Base-by-base conservation (phyloP, 2,888 invertebrate genomes). In the Synergus laeviventris region DNA sequence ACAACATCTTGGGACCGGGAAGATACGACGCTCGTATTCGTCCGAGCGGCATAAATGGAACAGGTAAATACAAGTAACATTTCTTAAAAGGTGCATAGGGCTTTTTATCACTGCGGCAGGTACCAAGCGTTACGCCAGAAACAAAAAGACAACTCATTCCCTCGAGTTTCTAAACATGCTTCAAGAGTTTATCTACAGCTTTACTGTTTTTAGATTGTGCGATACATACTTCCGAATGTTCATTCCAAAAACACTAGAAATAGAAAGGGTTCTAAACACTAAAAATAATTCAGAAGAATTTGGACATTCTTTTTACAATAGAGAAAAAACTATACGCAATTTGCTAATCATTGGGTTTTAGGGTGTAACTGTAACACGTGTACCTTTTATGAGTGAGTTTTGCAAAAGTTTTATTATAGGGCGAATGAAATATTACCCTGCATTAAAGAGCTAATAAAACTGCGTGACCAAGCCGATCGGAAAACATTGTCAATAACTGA, bases 21-120 rank as follows among this genome's bases (percentile, higher is more conserved):
- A 94, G 96, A 85, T 98, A 98, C 93, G 98, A 98, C 92, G 97
- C 97, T 83, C 93, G 97, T 89, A 98, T 98, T 91, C 93, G 98
- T 90, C 98, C 98, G 75, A 97, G 97, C 76, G 98, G 98, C 86
- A 95, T 97, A 92, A 97, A 98, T 91, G 97, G 97, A 91, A 97
- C 97, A 94, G 97, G 97, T 97, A 93, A 94, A 94, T 91, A 85
- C 78, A 59, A 76, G 73, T 79, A 76, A 14, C 12, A 21, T 79
- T 70, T 73, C 78, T 74, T 76, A 74, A 73, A 74, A 73, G 76
- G 61, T 74, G 78, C 78, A 79, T 79, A 78, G 74, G 79, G 49
- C 78, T 79, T 80, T 79, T 79, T 77, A 80, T 77, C 76, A 81
- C 62, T 45, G 49, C 54, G 64, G 66, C 74, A 70, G 62, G 38